phyloP scores from a whole-genome alignment of 1,140 invertebrate species.

The Popillia japonica region DNA sequence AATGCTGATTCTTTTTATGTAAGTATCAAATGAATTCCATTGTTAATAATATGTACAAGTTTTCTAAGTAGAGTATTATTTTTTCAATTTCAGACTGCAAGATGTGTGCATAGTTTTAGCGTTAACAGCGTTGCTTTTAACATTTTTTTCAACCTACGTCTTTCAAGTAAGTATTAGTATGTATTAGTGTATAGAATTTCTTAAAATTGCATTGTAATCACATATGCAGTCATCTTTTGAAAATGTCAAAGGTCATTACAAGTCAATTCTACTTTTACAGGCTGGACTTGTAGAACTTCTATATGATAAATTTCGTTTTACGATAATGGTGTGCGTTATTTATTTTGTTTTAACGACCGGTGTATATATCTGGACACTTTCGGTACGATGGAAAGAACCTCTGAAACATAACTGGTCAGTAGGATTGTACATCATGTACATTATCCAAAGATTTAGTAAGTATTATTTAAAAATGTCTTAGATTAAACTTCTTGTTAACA shows the following conservation, averaged over 20 bases:
- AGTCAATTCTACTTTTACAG: slow-evolving; percentile 57
- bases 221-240: too few relatives aligned
- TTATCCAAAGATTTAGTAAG: slow-evolving; percentile 70
- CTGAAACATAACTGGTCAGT: slow-evolving; percentile 64
- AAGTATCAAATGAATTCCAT: slow-evolving; percentile 45
- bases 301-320: slow-evolving; percentile 69
- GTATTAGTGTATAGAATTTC: too few relatives aligned
- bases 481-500: background rate
- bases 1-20: slow-evolving; percentile 57
- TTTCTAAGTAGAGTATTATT: background rate
- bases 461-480: slow-evolving; percentile 42
- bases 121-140: slow-evolving; percentile 69
- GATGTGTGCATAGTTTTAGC: slow-evolving; percentile 73
- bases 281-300: slow-evolving; percentile 74
- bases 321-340: slow-evolving; percentile 64
- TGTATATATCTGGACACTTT: slow-evolving; percentile 68
- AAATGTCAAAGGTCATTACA: slow-evolving; percentile 32
- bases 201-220: too few relatives aligned
- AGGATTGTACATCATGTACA: slow-evolving; percentile 67
- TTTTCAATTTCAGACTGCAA: slow-evolving; percentile 66
- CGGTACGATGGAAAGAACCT: slow-evolving; percentile 65
- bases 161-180: slow-evolving; percentile 76
- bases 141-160: slow-evolving; percentile 76
- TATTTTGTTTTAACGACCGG: slow-evolving; percentile 67
- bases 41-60: too few relatives aligned